Evolutionary conservation across 2,888 invertebrate genomes (phyloP).

Genomic region (Aphrophora alni): DNA sequence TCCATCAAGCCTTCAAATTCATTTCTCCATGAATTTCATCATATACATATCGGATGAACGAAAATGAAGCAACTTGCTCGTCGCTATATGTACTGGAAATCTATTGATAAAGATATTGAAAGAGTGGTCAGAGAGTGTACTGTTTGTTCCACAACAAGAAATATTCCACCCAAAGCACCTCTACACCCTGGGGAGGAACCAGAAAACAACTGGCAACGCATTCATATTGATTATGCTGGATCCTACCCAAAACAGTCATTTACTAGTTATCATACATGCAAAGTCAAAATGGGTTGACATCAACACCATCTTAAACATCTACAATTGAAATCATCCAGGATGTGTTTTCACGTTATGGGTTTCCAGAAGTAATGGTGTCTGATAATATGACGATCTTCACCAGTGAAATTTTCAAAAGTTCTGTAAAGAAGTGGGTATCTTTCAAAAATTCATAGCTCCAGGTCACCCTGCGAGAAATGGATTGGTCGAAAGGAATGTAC

Average conservation of each 20-base stretch:
- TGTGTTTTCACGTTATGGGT: constrained; percentile 49
- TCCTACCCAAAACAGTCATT: constrained; percentile 19
- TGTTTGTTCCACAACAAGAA: constrained; percentile 47
- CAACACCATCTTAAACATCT: constrained; percentile 24
- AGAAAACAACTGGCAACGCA: constrained; percentile 45
- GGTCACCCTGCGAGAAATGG: no score
- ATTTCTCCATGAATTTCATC: constrained; percentile 50
- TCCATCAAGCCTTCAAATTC: constrained; percentile 35
- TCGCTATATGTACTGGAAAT: constrained; percentile 50
- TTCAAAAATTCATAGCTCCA: no score
- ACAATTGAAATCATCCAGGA: constrained; percentile 44
- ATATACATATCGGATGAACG: constrained; percentile 48
- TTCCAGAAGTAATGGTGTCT: constrained; percentile 46
- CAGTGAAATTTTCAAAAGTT: constrained; percentile 45
- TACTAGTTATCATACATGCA: constrained; percentile 38
- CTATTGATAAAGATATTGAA: constrained; percentile 48
- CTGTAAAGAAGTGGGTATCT: constrained; percentile 44
- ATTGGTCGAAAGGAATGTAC: no score
- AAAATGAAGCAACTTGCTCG: constrained; percentile 51
- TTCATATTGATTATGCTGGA: constrained; percentile 41
- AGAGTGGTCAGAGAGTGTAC: constrained; percentile 45
- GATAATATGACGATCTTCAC: constrained; percentile 51
- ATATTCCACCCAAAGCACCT: constrained; percentile 48
- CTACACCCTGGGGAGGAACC: constrained; percentile 48
- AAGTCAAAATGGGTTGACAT: constrained; percentile 42